These are phyloP conservation scores for Dicaeum eximium DNA, from an alignment of 2,113 vertebrate species.

Conservation along the genomic window DNA sequence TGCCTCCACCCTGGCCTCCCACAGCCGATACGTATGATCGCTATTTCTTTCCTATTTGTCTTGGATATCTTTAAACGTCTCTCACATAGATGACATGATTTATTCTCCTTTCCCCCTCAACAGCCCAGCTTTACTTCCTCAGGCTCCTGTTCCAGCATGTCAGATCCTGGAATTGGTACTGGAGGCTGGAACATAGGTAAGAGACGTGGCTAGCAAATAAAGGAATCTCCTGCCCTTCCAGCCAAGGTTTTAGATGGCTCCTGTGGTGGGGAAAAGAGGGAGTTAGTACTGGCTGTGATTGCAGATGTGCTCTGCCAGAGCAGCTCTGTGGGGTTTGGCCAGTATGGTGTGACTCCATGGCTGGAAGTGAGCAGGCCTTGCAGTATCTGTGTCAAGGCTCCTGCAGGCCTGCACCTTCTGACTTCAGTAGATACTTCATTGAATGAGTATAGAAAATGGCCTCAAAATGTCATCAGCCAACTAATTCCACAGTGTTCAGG, in stretches of 20 bases:
- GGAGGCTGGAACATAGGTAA: constrained; percentile 87
- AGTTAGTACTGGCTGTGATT: neutral
- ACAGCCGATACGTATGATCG: constrained; percentile 83
- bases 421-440: neutral
- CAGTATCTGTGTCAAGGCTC: accelerated
- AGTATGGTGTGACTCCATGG: neutral
- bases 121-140: constrained; percentile 94
- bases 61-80: neutral
- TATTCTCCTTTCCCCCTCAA: neutral
- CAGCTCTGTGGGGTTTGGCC: neutral
- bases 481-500: neutral
- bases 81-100: neutral
- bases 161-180: constrained; percentile 81
- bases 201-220: neutral
- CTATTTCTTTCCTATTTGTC: neutral
- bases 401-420: neutral
- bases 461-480: neutral
- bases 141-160: constrained; percentile 91
- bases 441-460: accelerated
- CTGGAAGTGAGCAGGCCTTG: neutral
- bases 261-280: neutral
- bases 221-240: neutral
- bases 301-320: neutral
- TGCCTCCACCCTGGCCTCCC: constrained; percentile 71
- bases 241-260: neutral